Evolutionary conservation across 2,888 invertebrate species (phyloP), one percentile per base, ranked within the genome.

Genomic region (Drosophila vallismaia): DNA sequence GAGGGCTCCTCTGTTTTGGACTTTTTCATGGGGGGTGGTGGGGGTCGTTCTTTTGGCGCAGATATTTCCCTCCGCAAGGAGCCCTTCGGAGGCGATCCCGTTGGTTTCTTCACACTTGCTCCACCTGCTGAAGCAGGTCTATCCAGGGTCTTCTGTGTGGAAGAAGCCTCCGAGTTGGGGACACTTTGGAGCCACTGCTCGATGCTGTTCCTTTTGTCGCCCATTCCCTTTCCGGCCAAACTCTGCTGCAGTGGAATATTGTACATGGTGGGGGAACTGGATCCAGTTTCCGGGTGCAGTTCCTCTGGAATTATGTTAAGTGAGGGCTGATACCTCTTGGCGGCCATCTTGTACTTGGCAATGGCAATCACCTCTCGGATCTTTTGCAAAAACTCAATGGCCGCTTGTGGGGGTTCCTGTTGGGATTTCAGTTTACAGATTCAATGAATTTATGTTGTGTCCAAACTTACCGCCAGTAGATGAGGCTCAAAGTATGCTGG

Each of bases 401-500:
- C 97, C 56, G 97, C 97, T 44, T 96, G 96, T 48, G 98, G 97
- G 24, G 98, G 98, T 78, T 96, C 95, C 95, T 97, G n/a, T 10
- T 0, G n/a, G 36, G 6, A n/a, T n/a, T 2, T n/a, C 5, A 36
- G 5, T 1, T 36, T n/a, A 5, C 12, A n/a, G 19, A 1, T 19
- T 19, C 19, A 19, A 19, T 1, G 2, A 19, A 19, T 19, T 19
- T 19, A 19, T 19, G 19, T 19, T 19, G 19, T 19, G 1, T 19
- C 19, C 19, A 19, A 7, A 90, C 94, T 93, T 92, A 97, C 97
- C 92, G 95, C 93, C 90, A 98, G 93, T 49, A 97, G 91, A 77
- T 97, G 96, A 28, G 96, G 96, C 90, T 98, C 97, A 88, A 98
- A 97, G 90, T 97, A 98, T 6, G 97, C 97, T 0, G 97, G 97